Conservation (phyloP, 2,797 vertebrate genomes). For the Diglossa cyanea region DNA sequence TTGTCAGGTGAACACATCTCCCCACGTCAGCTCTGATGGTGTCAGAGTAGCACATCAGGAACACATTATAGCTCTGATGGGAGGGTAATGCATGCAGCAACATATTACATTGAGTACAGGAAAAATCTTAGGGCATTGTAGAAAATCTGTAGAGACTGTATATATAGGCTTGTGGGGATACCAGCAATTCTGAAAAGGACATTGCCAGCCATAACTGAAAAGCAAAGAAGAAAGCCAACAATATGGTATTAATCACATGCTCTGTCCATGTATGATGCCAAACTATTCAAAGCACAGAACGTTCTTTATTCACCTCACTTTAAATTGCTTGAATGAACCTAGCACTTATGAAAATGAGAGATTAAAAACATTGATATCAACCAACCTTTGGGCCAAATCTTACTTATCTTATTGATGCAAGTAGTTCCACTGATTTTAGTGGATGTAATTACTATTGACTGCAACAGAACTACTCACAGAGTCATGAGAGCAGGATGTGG, state of each 20-base stretch:
- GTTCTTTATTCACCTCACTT: conserved; percentile 61
- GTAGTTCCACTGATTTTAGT: conserved; percentile 51
- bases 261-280: conserved; percentile 17
- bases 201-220: conserved; percentile 55
- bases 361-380: conserved; percentile 62
- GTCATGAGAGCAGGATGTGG: conserved; percentile 41
- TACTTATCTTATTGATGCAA: conserved; percentile 65
- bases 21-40: neutral
- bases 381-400: conserved; percentile 42
- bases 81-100: neutral
- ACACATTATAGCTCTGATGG: neutral
- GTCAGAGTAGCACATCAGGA: neutral
- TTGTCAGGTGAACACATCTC: neutral
- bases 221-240: conserved; percentile 67
- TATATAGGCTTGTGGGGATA: conserved; percentile 32
- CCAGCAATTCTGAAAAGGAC: conserved; percentile 49
- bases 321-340: conserved; percentile 28
- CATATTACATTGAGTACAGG: neutral
- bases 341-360: conserved; percentile 50
- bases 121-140: neutral
- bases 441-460: conserved; percentile 27
- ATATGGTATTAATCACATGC: conserved; percentile 70
- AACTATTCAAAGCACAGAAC: conserved; percentile 58
- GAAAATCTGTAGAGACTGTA: conserved; percentile 32
- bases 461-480: neutral